These are phyloP conservation scores for Polyploca ridens DNA, from an alignment of 2,888 invertebrate species.

Conservation along the genomic window DNA sequence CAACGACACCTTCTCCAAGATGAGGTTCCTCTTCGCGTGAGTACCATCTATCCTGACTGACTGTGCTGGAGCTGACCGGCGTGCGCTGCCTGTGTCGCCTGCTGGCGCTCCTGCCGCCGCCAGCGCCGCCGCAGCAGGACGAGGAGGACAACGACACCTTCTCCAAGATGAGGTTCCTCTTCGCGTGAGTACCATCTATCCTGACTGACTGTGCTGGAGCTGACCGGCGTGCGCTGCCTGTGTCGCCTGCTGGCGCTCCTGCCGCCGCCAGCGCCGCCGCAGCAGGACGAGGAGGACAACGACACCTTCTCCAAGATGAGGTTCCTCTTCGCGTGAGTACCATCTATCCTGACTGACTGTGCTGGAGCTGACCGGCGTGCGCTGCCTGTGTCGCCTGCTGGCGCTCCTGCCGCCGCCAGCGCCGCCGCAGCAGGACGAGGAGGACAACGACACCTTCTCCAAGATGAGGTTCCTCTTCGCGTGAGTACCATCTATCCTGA, in stretches of 20 bases:
- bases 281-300: constrained; percentile 77
- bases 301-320: constrained; percentile 88
- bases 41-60: too few species aligned
- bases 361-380: constrained; percentile 91
- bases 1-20: constrained; percentile 85
- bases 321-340: constrained; percentile 87
- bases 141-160: constrained; percentile 84
- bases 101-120: constrained; percentile 84
- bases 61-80: constrained; percentile 91
- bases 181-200: constrained; percentile 73
- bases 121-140: constrained; percentile 60
- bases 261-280: constrained; percentile 55
- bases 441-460: constrained; percentile 85
- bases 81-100: constrained; percentile 91
- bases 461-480: constrained; percentile 91
- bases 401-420: constrained; percentile 80
- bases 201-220: constrained; percentile 87
- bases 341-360: too few species aligned
- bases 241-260: constrained; percentile 90
- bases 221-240: constrained; percentile 91
- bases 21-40: constrained; percentile 90
- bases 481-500: constrained; percentile 44
- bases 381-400: constrained; percentile 90
- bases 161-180: constrained; percentile 89
- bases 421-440: constrained; percentile 65